Percentiles rank a stretch among this genome's conserved stretches.
phyloP scores from a whole-genome alignment of 2,888 invertebrate genomes.

The Sinelater perroti region DNA sequence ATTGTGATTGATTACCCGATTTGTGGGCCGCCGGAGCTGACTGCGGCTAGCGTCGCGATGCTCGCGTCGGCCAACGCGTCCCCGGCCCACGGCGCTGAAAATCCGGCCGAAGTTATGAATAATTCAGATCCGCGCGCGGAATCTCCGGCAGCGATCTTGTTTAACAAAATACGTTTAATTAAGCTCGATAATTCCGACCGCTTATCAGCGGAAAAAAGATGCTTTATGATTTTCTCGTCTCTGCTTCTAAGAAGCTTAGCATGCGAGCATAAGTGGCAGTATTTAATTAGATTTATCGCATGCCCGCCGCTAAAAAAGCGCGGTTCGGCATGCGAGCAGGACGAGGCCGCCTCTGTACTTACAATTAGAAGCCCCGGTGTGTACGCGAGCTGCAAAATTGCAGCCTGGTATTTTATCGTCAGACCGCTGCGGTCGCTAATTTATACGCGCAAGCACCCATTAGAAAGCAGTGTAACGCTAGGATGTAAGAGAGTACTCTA shows the following conservation, averaged over 20 bases:
- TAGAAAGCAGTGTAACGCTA: too few species aligned
- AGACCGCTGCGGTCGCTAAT: background rate
- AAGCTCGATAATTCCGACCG: constrained; percentile 29
- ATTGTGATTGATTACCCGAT: constrained; percentile 38
- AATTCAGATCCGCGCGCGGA: constrained; percentile 17
- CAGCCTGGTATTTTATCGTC: constrained; percentile 10
- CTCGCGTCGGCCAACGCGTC: background rate
- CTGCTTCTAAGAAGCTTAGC: constrained; percentile 41
- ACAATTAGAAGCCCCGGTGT: constrained; percentile 31
- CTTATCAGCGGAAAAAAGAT: constrained; percentile 36
- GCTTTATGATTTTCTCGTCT: constrained; percentile 44
- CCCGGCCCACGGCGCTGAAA: background rate
- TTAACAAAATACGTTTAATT: constrained; percentile 33
- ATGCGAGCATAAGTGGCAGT: constrained; percentile 39
- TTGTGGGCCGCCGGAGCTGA: constrained; percentile 19
- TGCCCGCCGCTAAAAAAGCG: constrained; percentile 38
- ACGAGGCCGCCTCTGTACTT: constrained; percentile 21
- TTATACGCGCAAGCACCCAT: background rate
- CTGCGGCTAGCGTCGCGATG: too few species aligned
- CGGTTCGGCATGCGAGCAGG: constrained; percentile 26
- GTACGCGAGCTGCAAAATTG: constrained; percentile 1
- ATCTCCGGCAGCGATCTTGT: constrained; percentile 27
- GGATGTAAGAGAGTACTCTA: too few species aligned
- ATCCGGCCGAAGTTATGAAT: constrained; percentile 16
- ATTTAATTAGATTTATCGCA: constrained; percentile 45